Base-by-base conservation (phyloP, 2,888 invertebrate species). In the Noctua janthina region DNA sequence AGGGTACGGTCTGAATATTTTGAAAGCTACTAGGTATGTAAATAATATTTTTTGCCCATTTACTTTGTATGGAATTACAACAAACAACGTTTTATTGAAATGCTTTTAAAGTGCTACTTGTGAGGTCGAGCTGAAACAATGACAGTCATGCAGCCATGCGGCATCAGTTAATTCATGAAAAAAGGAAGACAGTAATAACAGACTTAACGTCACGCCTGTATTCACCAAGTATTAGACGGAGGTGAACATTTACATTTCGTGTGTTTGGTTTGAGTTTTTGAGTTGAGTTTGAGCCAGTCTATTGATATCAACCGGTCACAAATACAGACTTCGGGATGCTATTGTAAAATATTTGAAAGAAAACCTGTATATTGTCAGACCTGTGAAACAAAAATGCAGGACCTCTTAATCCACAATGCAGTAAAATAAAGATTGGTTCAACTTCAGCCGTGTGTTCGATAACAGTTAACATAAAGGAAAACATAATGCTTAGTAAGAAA, bases 21-120 rank as follows among this genome's bases (percentile, higher is more conserved):
- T 84, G 35, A 79, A 88, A 86, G 78, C 87, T 86, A 81, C 87
- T 76, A 88, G 73, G 39, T 78, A 43, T 68, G 59, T 78, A 73
- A 81, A 80, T 72, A 78, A 54, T 72, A 56, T 75, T 83, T 85
- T 85, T 82, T 90, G 78, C 68, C 69, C 66, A 73, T 85, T 85
- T 74, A 80, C 49, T 69, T 73, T 74, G 70, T 79, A 70, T 84
- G n/a, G 39, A 67, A 77, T 78, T 71, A 76, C 64, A 73, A 73
- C 20, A 69, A 62, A 76, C n/a, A 68, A n/a, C 3, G 3, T 51
- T 66, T 69, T 69, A 68, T 49, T 7, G 15, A 84, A 82, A 81
- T 56, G 23, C 15, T 69, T 67, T 69, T 84, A 23, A 54, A 70
- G 79, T 84, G 23, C 43, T 46, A 17, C 51, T 67, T 85, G 85